Evolutionary conservation across 2,797 vertebrate genomes (phyloP).

Genomic region (Notolabrus celidotus): DNA sequence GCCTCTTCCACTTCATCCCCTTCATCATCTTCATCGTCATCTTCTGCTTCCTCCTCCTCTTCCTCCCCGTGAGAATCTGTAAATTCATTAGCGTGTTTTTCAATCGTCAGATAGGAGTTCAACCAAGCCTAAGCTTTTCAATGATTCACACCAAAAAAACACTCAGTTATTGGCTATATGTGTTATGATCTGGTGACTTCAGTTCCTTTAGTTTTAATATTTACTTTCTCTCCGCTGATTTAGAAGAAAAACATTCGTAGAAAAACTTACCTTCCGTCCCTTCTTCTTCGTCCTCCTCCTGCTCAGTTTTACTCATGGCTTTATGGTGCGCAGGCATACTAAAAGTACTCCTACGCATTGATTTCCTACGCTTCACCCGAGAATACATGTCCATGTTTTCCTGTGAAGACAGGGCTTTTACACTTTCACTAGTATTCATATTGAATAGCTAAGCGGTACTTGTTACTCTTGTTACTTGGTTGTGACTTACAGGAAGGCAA

Average conservation of each 20-base stretch:
- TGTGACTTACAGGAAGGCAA: accelerated
- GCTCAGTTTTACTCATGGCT: conserved; percentile 91
- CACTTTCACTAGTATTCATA: not conserved
- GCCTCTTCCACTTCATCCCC: conserved; percentile 92
- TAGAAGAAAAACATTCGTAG: conserved; percentile 5
- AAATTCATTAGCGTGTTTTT: conserved; percentile 4
- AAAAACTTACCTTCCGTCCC: conserved; percentile 84
- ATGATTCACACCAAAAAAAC: not conserved
- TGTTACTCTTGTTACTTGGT: not conserved
- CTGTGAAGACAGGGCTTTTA: conserved; percentile 73
- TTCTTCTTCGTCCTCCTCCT: conserved; percentile 93
- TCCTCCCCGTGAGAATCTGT: conserved; percentile 93
- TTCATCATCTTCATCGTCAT: conserved; percentile 90
- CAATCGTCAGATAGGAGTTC: not conserved
- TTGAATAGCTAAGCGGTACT: not conserved
- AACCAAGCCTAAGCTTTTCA: not conserved
- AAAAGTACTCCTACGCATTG: conserved; percentile 93
- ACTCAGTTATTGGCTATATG: accelerated
- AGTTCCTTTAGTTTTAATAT: conserved; percentile 15
- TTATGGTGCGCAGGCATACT: conserved; percentile 96
- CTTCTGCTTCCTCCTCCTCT: conserved; percentile 86
- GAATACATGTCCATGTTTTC: conserved; percentile 99
- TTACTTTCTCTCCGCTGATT: conserved; percentile 2
- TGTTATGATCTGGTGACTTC: not conserved
- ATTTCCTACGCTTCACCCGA: conserved; percentile 96